These are phyloP conservation scores for Entomobrya multifasciata DNA, from an alignment of 2,888 invertebrate species.

Conservation along the genomic window DNA sequence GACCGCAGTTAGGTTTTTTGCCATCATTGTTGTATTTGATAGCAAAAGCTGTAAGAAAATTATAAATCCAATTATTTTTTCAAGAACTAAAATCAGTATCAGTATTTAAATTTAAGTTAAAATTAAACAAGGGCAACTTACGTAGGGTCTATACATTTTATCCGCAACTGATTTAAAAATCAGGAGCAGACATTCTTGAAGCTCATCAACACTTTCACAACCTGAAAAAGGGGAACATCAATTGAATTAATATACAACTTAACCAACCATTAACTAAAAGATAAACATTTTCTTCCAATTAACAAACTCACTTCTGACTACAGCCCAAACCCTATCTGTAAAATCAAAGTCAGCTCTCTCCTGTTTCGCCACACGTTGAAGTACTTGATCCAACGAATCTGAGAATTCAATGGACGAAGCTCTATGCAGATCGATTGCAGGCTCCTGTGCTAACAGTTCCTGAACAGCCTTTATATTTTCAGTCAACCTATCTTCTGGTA, in stretches of 20 bases:
- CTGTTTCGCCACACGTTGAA: conserved; percentile 67
- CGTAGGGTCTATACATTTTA: conserved; percentile 78
- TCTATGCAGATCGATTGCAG: conserved; percentile 29
- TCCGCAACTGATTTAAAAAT: conserved; percentile 73
- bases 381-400: conserved; percentile 72
- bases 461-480: conserved; percentile 5
- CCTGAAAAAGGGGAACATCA: conserved; percentile 33
- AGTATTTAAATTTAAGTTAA: background rate
- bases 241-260: conserved; percentile 9
- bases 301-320: conserved; percentile 70
- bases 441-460: conserved; percentile 38
- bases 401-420: conserved; percentile 68
- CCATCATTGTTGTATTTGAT: conserved; percentile 71
- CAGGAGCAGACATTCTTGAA: conserved; percentile 71
- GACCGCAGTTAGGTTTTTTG: conserved; percentile 60
- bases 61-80: conserved; percentile 28
- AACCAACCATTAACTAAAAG: background rate
- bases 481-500: background rate
- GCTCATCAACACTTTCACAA: conserved; percentile 67
- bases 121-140: conserved; percentile 64
- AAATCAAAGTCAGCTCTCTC: conserved; percentile 77
- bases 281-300: background rate
- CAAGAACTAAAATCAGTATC: background rate
- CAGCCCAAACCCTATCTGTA: conserved; percentile 76
- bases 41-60: conserved; percentile 73